phyloP scores from a whole-genome alignment of 2,797 vertebrate species.

The Acipenser oxyrinchus region DNA sequence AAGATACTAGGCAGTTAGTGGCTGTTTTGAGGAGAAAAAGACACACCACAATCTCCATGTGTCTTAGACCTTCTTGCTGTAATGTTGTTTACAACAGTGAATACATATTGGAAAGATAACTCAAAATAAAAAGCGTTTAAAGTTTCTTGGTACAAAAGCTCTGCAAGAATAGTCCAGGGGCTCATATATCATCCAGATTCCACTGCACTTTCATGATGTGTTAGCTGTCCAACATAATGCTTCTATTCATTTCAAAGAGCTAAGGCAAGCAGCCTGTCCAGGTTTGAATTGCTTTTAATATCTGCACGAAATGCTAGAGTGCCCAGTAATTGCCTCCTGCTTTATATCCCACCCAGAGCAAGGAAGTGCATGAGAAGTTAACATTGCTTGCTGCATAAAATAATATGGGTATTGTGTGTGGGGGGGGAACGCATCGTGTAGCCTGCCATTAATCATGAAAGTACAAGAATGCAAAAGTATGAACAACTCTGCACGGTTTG shows the following conservation, averaged over 20 bases:
- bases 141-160: background rate
- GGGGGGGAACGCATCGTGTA: background rate
- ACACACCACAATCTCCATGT: no score
- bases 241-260: background rate
- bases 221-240: background rate
- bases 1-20: no score
- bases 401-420: background rate
- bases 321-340: conserved; percentile 1
- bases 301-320: background rate
- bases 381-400: background rate
- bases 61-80: no score
- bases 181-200: background rate
- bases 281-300: background rate
- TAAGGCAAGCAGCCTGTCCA: background rate
- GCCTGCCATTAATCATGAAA: background rate
- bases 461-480: background rate
- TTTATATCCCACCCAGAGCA: background rate
- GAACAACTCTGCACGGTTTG: background rate
- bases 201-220: background rate
- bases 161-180: background rate
- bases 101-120: no score
- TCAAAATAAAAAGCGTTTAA: background rate
- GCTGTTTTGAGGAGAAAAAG: no score
- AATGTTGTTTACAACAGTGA: no score
- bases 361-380: background rate